Conservation (phyloP, 2,113 vertebrate species). For the Cariama cristata region DNA sequence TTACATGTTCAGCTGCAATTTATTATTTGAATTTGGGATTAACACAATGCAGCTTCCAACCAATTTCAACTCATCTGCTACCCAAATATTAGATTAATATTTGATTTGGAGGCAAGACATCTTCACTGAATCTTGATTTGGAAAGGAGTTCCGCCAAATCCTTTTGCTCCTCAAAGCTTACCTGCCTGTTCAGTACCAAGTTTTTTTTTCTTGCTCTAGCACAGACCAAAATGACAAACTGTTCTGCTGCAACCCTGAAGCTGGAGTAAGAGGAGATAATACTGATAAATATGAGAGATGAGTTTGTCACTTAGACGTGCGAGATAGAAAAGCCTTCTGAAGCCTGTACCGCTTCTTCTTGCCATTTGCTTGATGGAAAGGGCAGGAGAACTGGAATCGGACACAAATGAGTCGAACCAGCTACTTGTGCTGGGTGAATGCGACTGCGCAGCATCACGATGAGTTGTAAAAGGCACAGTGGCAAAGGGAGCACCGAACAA, state of each 20-base stretch:
- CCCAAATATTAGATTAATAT: neutral
- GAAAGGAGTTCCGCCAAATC: neutral
- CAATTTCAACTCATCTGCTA: neutral
- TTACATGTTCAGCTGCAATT: neutral
- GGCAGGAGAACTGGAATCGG: neutral
- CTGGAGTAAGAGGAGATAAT: neutral
- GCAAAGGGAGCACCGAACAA: neutral
- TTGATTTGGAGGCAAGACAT: neutral
- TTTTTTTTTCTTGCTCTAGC: neutral
- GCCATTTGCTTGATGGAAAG: neutral
- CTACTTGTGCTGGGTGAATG: neutral
- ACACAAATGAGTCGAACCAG: neutral
- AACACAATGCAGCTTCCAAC: neutral
- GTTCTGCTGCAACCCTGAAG: neutral
- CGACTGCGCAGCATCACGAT: rapidly evolving
- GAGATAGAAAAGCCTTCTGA: neutral
- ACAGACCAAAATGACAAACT: neutral
- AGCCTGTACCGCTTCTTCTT: neutral
- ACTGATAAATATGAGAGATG: no score
- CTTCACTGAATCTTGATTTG: neutral
- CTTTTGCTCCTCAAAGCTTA: neutral
- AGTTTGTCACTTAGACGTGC: neutral
- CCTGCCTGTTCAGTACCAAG: neutral
- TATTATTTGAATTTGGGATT: neutral
- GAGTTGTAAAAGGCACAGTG: neutral